These are phyloP conservation scores for Laupala kohalensis DNA, from an alignment of 1,140 invertebrate species.

Conservation along the genomic window DNA sequence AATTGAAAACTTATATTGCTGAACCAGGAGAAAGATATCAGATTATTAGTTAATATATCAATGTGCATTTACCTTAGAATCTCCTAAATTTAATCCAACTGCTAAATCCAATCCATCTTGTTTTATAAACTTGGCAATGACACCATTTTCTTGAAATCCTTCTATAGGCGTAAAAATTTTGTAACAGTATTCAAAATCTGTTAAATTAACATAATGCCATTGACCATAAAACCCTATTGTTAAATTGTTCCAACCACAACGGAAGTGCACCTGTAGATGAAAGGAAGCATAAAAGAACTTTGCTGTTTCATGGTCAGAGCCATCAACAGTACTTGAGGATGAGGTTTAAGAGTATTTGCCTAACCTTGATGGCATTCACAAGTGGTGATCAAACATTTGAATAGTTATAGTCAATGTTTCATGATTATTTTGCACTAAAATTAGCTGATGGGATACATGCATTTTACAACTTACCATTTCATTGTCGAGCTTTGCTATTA, in stretches of 20 bases:
- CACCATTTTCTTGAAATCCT: conserved; percentile 57
- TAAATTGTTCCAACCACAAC: conserved; percentile 57
- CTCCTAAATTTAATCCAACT: conserved; percentile 12
- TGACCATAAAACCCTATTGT: conserved; percentile 58
- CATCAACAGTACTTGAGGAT: no score
- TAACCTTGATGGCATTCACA: no score
- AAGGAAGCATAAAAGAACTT: no score
- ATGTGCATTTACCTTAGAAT: conserved; percentile 8
- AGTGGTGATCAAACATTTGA: no score
- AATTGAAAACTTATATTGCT: no score
- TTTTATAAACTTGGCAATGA: conserved; percentile 51
- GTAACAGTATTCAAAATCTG: conserved; percentile 63
- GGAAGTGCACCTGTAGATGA: conserved; percentile 46
- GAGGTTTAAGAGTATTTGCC: no score
- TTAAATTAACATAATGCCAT: conserved; percentile 52
- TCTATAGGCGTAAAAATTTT: conserved; percentile 58
- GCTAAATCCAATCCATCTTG: conserved; percentile 43
- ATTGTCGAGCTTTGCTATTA: conserved; percentile 44
- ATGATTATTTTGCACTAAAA: neutral
- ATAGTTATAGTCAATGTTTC: no score
- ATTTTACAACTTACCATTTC: conserved; percentile 34
- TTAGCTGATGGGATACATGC: neutral
- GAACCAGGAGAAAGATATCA: no score
- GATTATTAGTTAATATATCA: no score
- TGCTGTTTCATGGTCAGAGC: no score